These are phyloP conservation scores for Caenorhabditis zanzibari DNA, from an alignment of 2,888 invertebrate species.

Conservation along the genomic window DNA sequence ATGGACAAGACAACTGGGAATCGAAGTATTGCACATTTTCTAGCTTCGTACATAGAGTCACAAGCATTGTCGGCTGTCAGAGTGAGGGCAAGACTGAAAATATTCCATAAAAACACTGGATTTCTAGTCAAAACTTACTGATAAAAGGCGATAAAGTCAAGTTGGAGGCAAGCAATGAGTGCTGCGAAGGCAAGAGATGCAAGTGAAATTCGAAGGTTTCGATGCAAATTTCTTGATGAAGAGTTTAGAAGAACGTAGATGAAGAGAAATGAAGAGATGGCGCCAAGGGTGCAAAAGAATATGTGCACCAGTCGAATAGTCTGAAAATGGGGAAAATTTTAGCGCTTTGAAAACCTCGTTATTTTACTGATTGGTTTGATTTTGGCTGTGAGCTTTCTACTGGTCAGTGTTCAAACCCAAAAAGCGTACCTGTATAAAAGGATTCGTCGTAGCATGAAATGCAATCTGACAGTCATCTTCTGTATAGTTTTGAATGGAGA, in stretches of 20 bases:
- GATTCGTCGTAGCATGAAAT: conserved; percentile 64
- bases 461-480: conserved; percentile 68
- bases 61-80: conserved; percentile 62
- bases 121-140: conserved; percentile 53
- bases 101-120: neutral
- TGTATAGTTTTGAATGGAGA: conserved; percentile 72
- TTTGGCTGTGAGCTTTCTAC: neutral
- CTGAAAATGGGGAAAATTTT: conserved; percentile 50
- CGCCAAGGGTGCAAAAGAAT: conserved; percentile 67
- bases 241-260: conserved; percentile 69
- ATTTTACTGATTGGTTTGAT: neutral
- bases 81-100: conserved; percentile 59
- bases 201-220: conserved; percentile 72
- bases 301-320: conserved; percentile 71
- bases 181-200: conserved; percentile 69
- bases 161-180: conserved; percentile 69
- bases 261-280: conserved; percentile 69
- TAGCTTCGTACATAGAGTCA: conserved; percentile 66
- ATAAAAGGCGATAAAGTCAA: conserved; percentile 69
- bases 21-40: conserved; percentile 56
- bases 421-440: conserved; percentile 71
- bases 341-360: neutral
- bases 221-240: conserved; percentile 69
- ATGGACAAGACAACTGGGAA: conserved; percentile 73
- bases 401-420: neutral